These are phyloP conservation scores for Dendrolimus houi DNA, from an alignment of 2,888 invertebrate genomes.

Conservation along the genomic window DNA sequence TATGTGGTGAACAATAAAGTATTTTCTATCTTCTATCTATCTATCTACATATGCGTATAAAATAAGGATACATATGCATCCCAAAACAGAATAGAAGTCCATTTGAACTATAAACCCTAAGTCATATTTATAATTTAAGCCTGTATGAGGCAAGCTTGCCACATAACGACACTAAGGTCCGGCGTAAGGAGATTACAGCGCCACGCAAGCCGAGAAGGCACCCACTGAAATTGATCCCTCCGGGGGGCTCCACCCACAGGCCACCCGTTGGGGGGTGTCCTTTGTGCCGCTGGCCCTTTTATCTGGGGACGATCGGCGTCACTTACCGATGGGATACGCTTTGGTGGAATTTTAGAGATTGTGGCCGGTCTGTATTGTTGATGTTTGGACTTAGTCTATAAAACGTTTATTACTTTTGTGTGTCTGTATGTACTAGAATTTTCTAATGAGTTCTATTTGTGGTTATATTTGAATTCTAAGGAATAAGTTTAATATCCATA, in stretches of 20 bases:
- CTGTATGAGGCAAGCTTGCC: slow-evolving; percentile 21
- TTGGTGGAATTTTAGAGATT: slow-evolving; percentile 23
- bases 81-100: neutral
- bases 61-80: neutral
- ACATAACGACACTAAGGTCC: slow-evolving; percentile 40
- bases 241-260: slow-evolving; percentile 16
- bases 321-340: slow-evolving; percentile 17
- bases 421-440: neutral
- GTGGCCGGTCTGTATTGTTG: slow-evolving; percentile 11
- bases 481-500: too few species aligned
- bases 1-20: too few species aligned
- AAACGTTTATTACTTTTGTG: neutral
- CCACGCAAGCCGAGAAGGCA: slow-evolving; percentile 41
- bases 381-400: neutral
- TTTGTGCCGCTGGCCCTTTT: slow-evolving; percentile 38
- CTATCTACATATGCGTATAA: too few species aligned
- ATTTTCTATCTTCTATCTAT: too few species aligned
- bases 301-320: slow-evolving; percentile 34
- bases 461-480: too few species aligned
- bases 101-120: neutral
- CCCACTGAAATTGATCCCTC: slow-evolving; percentile 44
- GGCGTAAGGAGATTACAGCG: slow-evolving; percentile 49
- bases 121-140: neutral
- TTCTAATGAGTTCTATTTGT: too few species aligned
- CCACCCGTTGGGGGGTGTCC: slow-evolving; percentile 17